Base-by-base conservation (phyloP, 1,140 invertebrate genomes). In the Bombus confusus region DNA sequence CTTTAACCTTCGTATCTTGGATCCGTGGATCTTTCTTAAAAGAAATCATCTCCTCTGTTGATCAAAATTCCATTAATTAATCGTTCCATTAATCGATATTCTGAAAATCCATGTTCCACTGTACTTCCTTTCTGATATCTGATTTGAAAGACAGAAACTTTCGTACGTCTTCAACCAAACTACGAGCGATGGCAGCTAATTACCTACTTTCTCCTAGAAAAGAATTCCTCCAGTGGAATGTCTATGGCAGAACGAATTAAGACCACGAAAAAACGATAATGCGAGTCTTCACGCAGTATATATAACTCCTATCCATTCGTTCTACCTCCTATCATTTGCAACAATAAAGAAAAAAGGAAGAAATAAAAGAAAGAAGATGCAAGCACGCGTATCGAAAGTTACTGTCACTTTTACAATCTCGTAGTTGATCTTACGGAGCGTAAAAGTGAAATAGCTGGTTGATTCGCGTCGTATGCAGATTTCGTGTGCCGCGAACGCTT, bases 201-300 rank as follows among this genome's bases (percentile, higher is more conserved):
- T 41, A 66, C 31, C 39, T 25, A 79, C 59, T 79, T 79, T 79
- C 62, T 66, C 76, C 62, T n/a, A 18, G 12, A 25, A n/a, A 37
- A 59, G 52, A 59, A 76, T 76, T 76, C 39, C 73, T 37, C 9
- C 31, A 6, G 1, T 43, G 10, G n/a, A 74, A 74, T 34, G 57
- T 34, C 31, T 28, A 43, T 28, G n/a, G 12, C 12, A 31, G 22
- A 75, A 25, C 73, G 52, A 59, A 39, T 37, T 59, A 9, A 66
- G 39, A 25, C 28, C 25, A 31, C 57, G n/a, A 68, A 68, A 28
- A 3, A 28, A 13, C 62, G 15, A 66, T 68, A 52, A 57, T 18
- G 15, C 2, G 47, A 52, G 47, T n/a, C 57, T 59, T 59, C 57
- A 59, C 9, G 28, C 47, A 8, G 47, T 52, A 22, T 52, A 52